Evolutionary conservation across 2,797 vertebrate genomes (phyloP).

Genomic region (Chaunax sp.): DNA sequence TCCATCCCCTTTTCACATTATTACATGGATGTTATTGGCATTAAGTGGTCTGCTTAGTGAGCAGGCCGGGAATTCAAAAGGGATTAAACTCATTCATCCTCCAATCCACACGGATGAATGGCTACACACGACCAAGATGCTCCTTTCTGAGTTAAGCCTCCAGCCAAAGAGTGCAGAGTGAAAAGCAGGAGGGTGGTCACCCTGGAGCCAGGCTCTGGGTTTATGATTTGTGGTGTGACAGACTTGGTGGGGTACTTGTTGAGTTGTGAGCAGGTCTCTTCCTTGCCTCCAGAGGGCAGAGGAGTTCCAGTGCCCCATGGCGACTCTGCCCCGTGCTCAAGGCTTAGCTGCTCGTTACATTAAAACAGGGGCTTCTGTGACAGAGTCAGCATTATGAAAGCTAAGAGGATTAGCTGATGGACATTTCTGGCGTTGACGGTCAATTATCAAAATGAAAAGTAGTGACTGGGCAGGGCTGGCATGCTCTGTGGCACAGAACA

Average conservation of each 20-base stretch:
- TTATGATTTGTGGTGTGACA: conserved; percentile 38
- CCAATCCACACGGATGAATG: conserved; percentile 65
- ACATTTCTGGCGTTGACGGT: conserved; percentile 80
- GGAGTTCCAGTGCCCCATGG: conserved; percentile 21
- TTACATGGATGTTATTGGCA: conserved; percentile 71
- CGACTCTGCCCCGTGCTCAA: conserved; percentile 46
- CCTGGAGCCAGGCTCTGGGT: conserved; percentile 39
- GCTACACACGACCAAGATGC: conserved; percentile 34
- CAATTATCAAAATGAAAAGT: conserved; percentile 87
- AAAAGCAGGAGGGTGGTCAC: conserved; percentile 11
- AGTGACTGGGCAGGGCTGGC: conserved; percentile 73
- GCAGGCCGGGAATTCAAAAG: conserved; percentile 60
- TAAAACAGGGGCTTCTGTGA: conserved; percentile 85
- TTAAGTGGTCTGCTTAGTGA: conserved; percentile 78
- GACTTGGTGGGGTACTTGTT: conserved; percentile 60
- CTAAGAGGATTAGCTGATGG: conserved; percentile 88
- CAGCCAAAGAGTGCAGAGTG: conserved; percentile 13
- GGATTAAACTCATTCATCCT: conserved; percentile 76
- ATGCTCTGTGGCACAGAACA: conserved; percentile 67
- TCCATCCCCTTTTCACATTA: conserved; percentile 60
- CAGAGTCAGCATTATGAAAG: conserved; percentile 84
- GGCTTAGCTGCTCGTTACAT: conserved; percentile 84
- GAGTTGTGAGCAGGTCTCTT: conserved; percentile 34
- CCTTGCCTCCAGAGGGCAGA: conserved; percentile 70
- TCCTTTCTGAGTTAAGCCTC: conserved; percentile 6